Conservation (phyloP, 2,797 vertebrate species). For the Arremon brunneinucha region DNA sequence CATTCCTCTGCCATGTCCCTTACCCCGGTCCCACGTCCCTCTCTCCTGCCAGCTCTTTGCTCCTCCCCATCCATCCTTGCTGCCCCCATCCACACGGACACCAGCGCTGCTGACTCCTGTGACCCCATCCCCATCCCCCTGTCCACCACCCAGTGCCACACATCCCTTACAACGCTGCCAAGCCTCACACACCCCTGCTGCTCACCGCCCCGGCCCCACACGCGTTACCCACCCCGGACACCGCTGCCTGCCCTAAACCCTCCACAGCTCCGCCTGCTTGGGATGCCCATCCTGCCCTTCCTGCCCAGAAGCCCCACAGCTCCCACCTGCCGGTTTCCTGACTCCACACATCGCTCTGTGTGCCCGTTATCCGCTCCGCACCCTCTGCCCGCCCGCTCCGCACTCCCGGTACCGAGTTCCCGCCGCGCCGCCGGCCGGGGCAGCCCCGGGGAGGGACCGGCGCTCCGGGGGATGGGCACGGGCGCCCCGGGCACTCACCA, state of each 20-base stretch:
- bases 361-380: not conserved
- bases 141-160: not conserved
- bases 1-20: not conserved
- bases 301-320: not conserved
- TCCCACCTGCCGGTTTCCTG: not conserved
- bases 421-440: not conserved
- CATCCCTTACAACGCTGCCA: accelerated
- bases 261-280: not conserved
- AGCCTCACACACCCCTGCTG: not conserved
- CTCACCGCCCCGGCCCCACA: not conserved
- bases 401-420: not conserved
- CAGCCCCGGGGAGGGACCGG: not conserved
- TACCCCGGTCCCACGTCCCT: not conserved
- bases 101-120: not conserved
- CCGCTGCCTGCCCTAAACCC: not conserved
- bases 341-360: not conserved
- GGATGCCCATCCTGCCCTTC: not conserved
- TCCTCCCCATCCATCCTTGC: not conserved
- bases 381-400: not conserved
- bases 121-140: not conserved
- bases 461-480: not conserved
- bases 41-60: not conserved
- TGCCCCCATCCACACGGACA: not conserved
- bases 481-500: conserved; percentile 79
- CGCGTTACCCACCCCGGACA: not conserved